A percentile compares a stretch with the other conserved stretches of the same genome.
These are phyloP conservation scores for Trochalopteron elliotii DNA, from an alignment of 2,113 vertebrate genomes.

Conservation along the genomic window DNA sequence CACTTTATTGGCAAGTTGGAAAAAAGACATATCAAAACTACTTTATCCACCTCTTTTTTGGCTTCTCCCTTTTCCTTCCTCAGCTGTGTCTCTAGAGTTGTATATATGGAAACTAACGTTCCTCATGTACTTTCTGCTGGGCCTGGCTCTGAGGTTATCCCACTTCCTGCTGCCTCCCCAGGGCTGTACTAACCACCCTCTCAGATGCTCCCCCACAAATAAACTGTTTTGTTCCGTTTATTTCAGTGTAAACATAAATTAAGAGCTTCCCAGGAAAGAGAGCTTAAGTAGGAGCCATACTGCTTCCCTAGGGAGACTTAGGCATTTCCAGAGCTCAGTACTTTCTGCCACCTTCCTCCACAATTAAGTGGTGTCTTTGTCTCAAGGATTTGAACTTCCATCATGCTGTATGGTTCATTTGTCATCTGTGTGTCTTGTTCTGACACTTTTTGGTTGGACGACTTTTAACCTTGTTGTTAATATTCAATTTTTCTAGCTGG, in stretches of 20 bases:
- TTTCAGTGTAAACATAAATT: constrained; percentile 74
- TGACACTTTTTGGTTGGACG: background rate
- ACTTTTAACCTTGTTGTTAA: background rate
- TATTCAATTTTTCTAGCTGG: background rate
- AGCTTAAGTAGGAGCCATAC: constrained; percentile 52
- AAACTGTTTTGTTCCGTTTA: constrained; percentile 65
- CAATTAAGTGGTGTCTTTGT: constrained; percentile 25
- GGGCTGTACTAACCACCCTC: constrained; percentile 58
- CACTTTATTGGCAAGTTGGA: background rate
- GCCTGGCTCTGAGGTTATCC: constrained; percentile 73
- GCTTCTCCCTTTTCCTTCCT: background rate
- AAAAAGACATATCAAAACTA: background rate
- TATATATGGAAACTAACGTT: constrained; percentile 63
- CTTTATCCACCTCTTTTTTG: background rate
- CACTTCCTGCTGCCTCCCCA: constrained; percentile 72
- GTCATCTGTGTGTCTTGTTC: background rate
- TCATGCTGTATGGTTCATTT: background rate
- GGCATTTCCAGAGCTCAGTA: constrained; percentile 36
- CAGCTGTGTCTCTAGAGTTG: background rate
- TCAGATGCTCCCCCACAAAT: constrained; percentile 60
- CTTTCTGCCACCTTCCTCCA: constrained; percentile 46
- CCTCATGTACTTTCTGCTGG: constrained; percentile 46
- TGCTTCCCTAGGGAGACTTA: constrained; percentile 57
- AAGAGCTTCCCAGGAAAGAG: constrained; percentile 69
- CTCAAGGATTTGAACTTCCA: background rate